Conservation (phyloP, 1,140 invertebrate genomes). For the Heliothis subflexa region DNA sequence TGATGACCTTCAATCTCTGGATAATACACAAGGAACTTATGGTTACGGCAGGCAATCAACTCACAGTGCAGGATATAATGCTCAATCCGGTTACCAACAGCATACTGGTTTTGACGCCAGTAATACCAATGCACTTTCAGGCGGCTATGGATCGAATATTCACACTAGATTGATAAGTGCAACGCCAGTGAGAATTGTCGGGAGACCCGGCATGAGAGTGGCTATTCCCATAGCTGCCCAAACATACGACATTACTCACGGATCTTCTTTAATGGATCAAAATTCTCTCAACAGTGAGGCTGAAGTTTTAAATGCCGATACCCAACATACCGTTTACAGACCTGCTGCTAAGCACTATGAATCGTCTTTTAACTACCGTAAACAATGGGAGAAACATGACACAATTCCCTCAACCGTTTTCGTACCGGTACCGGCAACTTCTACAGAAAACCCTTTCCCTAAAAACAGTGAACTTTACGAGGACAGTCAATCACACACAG, state of each 20-base stretch:
- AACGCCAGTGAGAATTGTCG: constrained; percentile 66
- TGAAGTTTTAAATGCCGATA: constrained; percentile 61
- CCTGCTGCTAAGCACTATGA: constrained; percentile 78
- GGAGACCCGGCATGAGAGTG: constrained; percentile 71
- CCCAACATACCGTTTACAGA: constrained; percentile 52
- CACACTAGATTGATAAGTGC: constrained; percentile 58
- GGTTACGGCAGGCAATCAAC: constrained; percentile 61
- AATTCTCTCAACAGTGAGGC: constrained; percentile 66
- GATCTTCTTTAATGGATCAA: constrained; percentile 54
- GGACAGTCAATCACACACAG: constrained; percentile 57
- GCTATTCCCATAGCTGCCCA: constrained; percentile 69
- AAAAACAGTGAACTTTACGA: constrained; percentile 74
- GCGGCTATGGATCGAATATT: constrained; percentile 51
- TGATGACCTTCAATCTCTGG: constrained; percentile 58
- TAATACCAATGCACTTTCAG: constrained; percentile 54
- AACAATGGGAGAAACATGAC: constrained; percentile 83
- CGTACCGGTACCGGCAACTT: constrained; percentile 40
- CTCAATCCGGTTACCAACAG: constrained; percentile 61
- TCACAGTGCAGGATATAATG: constrained; percentile 60
- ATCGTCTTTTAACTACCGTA: constrained; percentile 81
- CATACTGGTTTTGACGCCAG: constrained; percentile 60
- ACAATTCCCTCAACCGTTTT: constrained; percentile 60
- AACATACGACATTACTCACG: constrained; percentile 41
- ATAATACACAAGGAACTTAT: constrained; percentile 55
- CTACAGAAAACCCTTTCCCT: constrained; percentile 66